phyloP scores from a whole-genome alignment of 2,888 invertebrate species.

The Sarcophaga carnaria region DNA sequence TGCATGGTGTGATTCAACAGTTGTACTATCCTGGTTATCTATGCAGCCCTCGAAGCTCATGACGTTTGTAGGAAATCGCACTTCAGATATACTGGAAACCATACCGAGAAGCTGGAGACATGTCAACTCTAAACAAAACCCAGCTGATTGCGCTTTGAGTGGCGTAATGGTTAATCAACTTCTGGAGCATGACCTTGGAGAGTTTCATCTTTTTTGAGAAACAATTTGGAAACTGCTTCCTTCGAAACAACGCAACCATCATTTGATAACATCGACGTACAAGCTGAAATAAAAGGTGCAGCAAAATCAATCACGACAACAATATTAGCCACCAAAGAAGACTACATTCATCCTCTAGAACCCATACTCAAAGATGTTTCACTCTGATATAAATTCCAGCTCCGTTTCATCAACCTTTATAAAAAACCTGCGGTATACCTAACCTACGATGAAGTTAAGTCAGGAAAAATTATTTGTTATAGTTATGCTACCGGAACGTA shows the following conservation, averaged over 20 bases:
- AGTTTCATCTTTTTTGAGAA: conserved; percentile 12
- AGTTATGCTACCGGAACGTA: too few relatives aligned
- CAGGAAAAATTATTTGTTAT: background rate
- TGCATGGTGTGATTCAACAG: background rate
- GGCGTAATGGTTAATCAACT: conserved; percentile 1
- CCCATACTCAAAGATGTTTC: too few relatives aligned
- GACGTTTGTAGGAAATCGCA: conserved; percentile 43
- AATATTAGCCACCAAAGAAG: too few relatives aligned
- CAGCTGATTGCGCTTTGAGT: background rate
- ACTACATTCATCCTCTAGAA: conserved; percentile 4
- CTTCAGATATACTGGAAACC: conserved; percentile 26
- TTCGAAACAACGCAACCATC: background rate
- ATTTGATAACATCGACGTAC: background rate
- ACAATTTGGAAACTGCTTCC: background rate
- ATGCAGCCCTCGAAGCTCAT: conserved; percentile 21
- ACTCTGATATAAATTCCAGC: too few relatives aligned
- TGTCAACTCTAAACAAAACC: background rate
- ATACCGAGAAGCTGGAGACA: background rate
- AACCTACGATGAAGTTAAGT: conserved; percentile 29
- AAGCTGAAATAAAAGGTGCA: too few relatives aligned
- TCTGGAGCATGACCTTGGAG: conserved; percentile 17
- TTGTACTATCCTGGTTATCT: conserved; percentile 37
- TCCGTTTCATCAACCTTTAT: too few relatives aligned
- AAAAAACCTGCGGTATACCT: too few relatives aligned
- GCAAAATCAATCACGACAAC: background rate